Percentiles rank a stretch among this genome's conserved stretches.
Conservation (phyloP, 1,140 invertebrate genomes). For the Saccostrea cuccullata region DNA sequence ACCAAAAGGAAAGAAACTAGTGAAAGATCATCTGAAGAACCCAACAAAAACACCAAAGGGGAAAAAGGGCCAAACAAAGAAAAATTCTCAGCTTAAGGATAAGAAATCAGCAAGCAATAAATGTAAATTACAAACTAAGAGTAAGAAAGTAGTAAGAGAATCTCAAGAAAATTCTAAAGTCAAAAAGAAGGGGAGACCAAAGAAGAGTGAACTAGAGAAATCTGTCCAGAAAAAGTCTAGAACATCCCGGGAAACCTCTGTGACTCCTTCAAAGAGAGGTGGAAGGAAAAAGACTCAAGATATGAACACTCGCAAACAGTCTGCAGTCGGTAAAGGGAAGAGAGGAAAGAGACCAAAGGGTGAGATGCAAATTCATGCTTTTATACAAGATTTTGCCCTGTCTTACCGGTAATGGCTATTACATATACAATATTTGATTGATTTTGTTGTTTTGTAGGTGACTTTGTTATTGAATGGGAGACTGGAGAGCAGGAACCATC, state of each 20-base stretch:
- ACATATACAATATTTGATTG: neutral
- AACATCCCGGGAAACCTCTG: neutral
- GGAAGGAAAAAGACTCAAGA: neutral
- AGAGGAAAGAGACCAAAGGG: neutral
- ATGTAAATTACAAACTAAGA: neutral
- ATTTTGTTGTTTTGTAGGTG: neutral
- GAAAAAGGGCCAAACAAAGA: neutral
- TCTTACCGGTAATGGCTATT: no score
- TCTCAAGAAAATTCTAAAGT: neutral
- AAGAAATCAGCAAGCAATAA: neutral
- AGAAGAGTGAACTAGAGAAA: neutral
- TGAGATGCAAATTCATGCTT: neutral
- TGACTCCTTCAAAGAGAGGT: neutral
- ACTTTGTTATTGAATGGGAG: constrained; percentile 13
- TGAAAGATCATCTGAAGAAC: neutral
- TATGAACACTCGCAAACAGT: neutral
- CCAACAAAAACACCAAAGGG: no score
- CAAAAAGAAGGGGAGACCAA: constrained; percentile 31
- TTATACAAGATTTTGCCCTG: no score
- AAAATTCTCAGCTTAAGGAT: neutral
- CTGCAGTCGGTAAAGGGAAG: neutral
- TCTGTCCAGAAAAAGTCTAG: neutral
- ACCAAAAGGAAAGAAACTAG: neutral
- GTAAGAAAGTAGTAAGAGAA: neutral
- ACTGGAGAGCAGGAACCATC: neutral